Base-by-base conservation (phyloP, 2,888 invertebrate genomes). In the Chrysolina americana region DNA sequence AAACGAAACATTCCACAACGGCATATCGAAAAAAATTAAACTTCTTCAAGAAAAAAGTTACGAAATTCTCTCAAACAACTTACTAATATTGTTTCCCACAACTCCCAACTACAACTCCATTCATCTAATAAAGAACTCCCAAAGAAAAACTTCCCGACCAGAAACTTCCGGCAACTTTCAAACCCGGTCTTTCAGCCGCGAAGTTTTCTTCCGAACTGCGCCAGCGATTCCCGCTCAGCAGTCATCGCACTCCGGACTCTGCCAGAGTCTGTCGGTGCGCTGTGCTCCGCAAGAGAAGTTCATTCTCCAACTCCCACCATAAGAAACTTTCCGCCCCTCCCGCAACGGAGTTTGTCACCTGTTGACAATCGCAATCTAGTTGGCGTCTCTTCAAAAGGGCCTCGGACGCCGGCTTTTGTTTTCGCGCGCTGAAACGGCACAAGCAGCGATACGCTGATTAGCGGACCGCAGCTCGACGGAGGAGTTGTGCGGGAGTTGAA, bases 311-410 rank as follows among this genome's bases (percentile, higher is more conserved):
- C 78, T 71, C 23, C 41, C 19, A 47, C 65, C 28, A 36, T 53
- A 13, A 53, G 17, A 73, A 74, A 77, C 74, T 62, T 66, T 41
- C 70, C 71, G 72, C 78, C 80, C 77, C 78, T 78, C 79, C 77
- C 76, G 71, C 71, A 75, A 72, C 76, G 74, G 68, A 71, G 77
- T 78, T 77, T 75, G 81, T 81, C 83, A 83, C 83, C 83, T 83
- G 83, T 83, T 83, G 83, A 83, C 82, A 82, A 80, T 83, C 77
- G 79, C 79, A 75, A 73, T 21, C 68, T 47, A 68, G 53, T 68
- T 73, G 63, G 63, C 63, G 63, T 50, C 64, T 68, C 65, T 73
- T 21, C 19, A 13, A 44, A 50, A 56, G 53, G 69, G 65, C 56
- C 69, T 41, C 56, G 53, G 53, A n/a, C 65, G 65, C 28, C 19